phyloP scores from a whole-genome alignment of 2,888 invertebrate genomes.

The Hypena proboscidalis region DNA sequence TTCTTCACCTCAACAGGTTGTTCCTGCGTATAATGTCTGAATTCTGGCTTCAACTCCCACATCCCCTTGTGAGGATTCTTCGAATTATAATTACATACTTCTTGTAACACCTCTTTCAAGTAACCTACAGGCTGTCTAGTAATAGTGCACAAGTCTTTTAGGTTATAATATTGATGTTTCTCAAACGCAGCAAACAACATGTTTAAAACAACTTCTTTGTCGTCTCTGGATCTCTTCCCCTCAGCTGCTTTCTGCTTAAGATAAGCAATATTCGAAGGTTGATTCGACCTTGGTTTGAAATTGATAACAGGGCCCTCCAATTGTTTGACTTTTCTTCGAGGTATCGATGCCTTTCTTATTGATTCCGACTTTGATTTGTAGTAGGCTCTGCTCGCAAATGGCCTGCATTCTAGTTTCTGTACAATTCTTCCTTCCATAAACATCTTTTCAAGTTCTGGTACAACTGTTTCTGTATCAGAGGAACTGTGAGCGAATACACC shows the following conservation, averaged over 20 bases:
- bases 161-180: conserved; percentile 99
- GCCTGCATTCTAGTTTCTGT: conserved; percentile 97
- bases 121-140: conserved; percentile 98
- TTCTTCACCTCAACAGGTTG: conserved; percentile 85
- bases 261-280: neutral
- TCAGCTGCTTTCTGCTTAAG: conserved; percentile 93
- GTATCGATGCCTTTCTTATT: conserved; percentile 94
- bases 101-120: conserved; percentile 98
- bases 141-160: conserved; percentile 94
- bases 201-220: conserved; percentile 97
- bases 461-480: conserved; percentile 86
- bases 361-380: conserved; percentile 96
- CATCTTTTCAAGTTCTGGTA: conserved; percentile 92
- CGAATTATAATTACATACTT: conserved; percentile 98
- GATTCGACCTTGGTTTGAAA: conserved; percentile 94
- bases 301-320: conserved; percentile 94
- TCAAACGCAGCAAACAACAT: conserved; percentile 99
- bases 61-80: conserved; percentile 99
- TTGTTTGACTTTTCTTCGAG: conserved; percentile 93
- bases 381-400: conserved; percentile 94
- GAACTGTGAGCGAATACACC: conserved; percentile 95
- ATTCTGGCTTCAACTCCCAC: conserved; percentile 99
- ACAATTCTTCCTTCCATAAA: conserved; percentile 97
- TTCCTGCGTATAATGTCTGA: conserved; percentile 96
- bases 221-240: conserved; percentile 97